Evolutionary conservation across 1,140 invertebrate genomes (phyloP), one percentile per base, ranked within the genome.

Genomic region (Chlorops oryzae): DNA sequence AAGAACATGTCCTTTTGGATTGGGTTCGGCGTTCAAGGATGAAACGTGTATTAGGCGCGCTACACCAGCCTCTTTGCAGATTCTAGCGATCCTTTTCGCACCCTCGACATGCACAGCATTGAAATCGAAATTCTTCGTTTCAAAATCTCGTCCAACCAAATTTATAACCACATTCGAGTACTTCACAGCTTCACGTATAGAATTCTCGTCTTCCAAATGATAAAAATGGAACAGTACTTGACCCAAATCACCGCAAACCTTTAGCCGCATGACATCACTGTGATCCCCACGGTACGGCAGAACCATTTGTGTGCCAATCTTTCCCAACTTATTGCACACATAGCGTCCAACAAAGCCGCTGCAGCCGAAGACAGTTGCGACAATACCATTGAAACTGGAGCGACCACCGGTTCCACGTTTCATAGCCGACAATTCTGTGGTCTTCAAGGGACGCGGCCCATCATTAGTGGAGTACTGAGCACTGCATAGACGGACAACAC

Each of bases 91-190:
- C 18, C 75, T 78, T 27, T 81, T 74, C 1, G 90, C 80, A 21
- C 87, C 87, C 40, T 82, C 77, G 1, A 88, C 81, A 76, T 93
- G 77, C 1, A 92, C 86, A 78, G 94, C 88, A 24, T 86, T 73
- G 63, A 82, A 92, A 39, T 75, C 81, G 55, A 87, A 96, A 69
- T 94, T 94, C 75, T 80, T 87, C 0, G 96, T 99, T 73, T 96
- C 90, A 77, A 84, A 92, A 55, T 96, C 86, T 44, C 86, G 77
- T 20, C 96, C 95, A 60, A 99, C 83, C 28, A 97, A 76, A 75
- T 99, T 99, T 55, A 99, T 84, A 1, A 99, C 96, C 51, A 98
- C 88, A 78, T 98, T 97, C 0, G 96, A 98, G 75, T 99, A 90
- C 62, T 90, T 88, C 5, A 98, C 80, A 10, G 85, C 86, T 73